These are phyloP conservation scores for Ophion slaviceki DNA, from an alignment of 2,888 invertebrate genomes.

Conservation along the genomic window DNA sequence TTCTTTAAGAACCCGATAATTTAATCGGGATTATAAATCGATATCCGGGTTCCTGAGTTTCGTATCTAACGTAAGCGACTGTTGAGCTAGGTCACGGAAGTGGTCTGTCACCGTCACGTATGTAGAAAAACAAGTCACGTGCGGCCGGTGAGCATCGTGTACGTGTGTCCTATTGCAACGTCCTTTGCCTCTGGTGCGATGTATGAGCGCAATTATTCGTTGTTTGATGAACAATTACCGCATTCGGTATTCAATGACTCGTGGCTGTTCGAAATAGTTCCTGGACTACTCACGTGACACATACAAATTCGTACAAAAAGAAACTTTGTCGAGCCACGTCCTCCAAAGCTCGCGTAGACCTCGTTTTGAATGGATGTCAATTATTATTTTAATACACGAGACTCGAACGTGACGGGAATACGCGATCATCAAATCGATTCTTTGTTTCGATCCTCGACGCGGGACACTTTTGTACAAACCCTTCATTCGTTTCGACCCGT, in stretches of 20 bases:
- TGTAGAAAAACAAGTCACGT: constrained; percentile 56
- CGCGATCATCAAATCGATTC: background rate
- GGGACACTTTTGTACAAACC: too few species aligned
- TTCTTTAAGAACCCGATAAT: too few species aligned
- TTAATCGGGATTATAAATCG: background rate
- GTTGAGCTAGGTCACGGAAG: constrained; percentile 50
- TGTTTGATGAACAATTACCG: background rate
- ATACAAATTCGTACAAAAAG: background rate
- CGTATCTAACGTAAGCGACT: background rate
- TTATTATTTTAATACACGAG: background rate
- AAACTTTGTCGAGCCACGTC: background rate
- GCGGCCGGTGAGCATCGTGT: constrained; percentile 40
- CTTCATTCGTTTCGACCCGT: too few species aligned
- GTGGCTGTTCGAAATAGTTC: background rate
- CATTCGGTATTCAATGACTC: background rate
- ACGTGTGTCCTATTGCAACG: constrained; percentile 55
- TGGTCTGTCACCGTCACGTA: constrained; percentile 26
- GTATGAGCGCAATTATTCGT: background rate
- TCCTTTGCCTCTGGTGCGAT: constrained; percentile 5
- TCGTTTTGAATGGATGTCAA: background rate
- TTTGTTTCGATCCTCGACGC: background rate
- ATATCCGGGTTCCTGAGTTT: background rate
- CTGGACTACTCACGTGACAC: background rate
- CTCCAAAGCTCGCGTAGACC: background rate
- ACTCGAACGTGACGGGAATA: background rate